Conservation (phyloP, 2,888 invertebrate species). For the Caenorhabditis uteleia region DNA sequence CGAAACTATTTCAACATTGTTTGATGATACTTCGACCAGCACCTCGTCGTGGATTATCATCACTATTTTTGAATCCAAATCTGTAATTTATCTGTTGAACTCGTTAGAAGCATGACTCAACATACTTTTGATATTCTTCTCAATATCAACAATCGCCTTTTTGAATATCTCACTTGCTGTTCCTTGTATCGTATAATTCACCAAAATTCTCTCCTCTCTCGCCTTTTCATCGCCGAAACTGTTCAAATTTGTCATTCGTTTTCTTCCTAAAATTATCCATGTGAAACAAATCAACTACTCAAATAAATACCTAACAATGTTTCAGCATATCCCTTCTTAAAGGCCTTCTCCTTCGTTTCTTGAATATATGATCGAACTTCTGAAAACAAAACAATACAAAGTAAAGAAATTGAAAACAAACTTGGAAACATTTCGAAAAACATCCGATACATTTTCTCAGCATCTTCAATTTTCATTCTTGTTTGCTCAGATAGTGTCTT, state of each 20-base stretch:
- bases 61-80: slow-evolving; percentile 75
- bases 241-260: slow-evolving; percentile 10
- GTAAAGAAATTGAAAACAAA: slow-evolving; percentile 53
- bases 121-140: not conserved
- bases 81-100: no score
- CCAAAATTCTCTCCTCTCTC: slow-evolving; percentile 91
- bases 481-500: slow-evolving; percentile 82
- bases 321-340: slow-evolving; percentile 80
- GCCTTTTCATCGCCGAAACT: slow-evolving; percentile 73
- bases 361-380: slow-evolving; percentile 77
- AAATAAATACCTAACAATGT: slow-evolving; percentile 79
- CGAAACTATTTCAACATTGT: slow-evolving; percentile 70
- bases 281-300: no score
- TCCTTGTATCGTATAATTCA: slow-evolving; percentile 88
- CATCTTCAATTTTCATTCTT: slow-evolving; percentile 81
- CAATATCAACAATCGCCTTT: slow-evolving; percentile 80
- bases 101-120: not conserved
- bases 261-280: slow-evolving; percentile 17
- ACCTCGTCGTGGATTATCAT: slow-evolving; percentile 95
- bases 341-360: slow-evolving; percentile 74
- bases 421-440: slow-evolving; percentile 84
- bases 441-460: slow-evolving; percentile 75
- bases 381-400: slow-evolving; percentile 41
- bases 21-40: slow-evolving; percentile 83
- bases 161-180: slow-evolving; percentile 96